Percentiles rank a stretch among this genome's conserved stretches.
Conservation (phyloP, 2,888 invertebrate species). For the Pyrgus malvae region DNA sequence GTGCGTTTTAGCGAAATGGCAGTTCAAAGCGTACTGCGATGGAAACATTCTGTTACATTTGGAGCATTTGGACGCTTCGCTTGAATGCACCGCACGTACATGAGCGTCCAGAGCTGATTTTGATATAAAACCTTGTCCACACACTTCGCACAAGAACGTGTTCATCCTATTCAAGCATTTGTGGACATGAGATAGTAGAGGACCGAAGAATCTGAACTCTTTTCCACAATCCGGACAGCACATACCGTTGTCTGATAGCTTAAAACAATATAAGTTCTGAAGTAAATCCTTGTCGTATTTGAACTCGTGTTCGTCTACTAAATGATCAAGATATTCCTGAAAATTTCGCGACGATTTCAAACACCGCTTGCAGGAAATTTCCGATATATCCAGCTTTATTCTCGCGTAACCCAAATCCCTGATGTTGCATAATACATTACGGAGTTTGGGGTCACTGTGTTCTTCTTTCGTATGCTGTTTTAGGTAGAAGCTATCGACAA, state of each 20-base stretch:
- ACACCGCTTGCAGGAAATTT: slow-evolving; percentile 50
- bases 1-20: slow-evolving; percentile 37
- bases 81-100: slow-evolving; percentile 48
- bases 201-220: slow-evolving; percentile 51
- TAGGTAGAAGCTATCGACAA: slow-evolving; percentile 39
- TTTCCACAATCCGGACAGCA: slow-evolving; percentile 50
- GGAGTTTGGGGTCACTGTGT: slow-evolving; percentile 43
- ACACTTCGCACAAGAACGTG: slow-evolving; percentile 51
- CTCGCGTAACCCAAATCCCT: slow-evolving; percentile 32
- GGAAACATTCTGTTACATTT: slow-evolving; percentile 45
- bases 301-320: slow-evolving; percentile 38
- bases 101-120: slow-evolving; percentile 55
- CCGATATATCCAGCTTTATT: slow-evolving; percentile 52
- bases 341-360: slow-evolving; percentile 39
- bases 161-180: slow-evolving; percentile 44
- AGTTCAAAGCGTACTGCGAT: slow-evolving; percentile 39
- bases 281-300: slow-evolving; percentile 35
- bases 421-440: slow-evolving; percentile 36
- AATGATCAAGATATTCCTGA: slow-evolving; percentile 45
- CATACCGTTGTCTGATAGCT: slow-evolving; percentile 48
- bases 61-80: slow-evolving; percentile 40
- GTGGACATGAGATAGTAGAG: slow-evolving; percentile 47
- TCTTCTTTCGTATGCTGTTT: slow-evolving; percentile 43
- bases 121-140: slow-evolving; percentile 60
- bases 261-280: slow-evolving; percentile 42